Conservation (phyloP, 2,797 vertebrate genomes). For the Coendou prehensilis region DNA sequence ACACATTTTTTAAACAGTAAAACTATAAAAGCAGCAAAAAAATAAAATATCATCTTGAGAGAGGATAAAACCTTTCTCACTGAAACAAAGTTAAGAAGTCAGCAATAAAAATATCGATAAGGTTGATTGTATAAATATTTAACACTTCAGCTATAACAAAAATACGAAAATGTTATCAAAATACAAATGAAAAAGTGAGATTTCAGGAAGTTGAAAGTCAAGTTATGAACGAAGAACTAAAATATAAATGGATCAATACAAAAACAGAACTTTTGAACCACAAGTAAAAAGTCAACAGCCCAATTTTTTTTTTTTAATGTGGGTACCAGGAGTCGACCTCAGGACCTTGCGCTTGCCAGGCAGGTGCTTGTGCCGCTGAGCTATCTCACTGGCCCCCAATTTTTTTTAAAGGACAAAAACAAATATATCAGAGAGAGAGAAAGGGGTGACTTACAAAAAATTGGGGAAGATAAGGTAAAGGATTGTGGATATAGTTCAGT, state of each 20-base stretch:
- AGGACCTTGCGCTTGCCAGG: too few species aligned
- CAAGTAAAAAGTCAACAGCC: neutral
- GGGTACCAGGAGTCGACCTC: too few species aligned
- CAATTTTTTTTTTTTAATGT: neutral
- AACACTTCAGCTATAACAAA: neutral
- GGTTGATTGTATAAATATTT: neutral
- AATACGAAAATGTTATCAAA: conserved; percentile 44
- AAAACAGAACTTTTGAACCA: neutral
- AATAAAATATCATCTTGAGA: neutral
- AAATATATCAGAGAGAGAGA: neutral
- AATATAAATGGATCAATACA: neutral
- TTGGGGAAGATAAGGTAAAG: neutral
- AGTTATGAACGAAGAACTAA: neutral
- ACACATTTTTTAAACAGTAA: neutral
- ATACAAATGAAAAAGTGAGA: neutral
- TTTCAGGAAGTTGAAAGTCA: neutral
- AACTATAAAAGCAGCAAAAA: neutral
- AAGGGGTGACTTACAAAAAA: neutral
- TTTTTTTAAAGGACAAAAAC: neutral
- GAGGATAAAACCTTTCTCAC: neutral
- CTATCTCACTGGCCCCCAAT: too few species aligned
- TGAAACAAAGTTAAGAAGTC: conserved; percentile 17
- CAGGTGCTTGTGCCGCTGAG: too few species aligned
- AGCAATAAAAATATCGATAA: conserved; percentile 7
- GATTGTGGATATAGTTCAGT: neutral